Percentiles rank a stretch among this genome's conserved stretches.
Evolutionary conservation across 2,113 vertebrate species (phyloP).

Genomic region (Tichodroma muraria): DNA sequence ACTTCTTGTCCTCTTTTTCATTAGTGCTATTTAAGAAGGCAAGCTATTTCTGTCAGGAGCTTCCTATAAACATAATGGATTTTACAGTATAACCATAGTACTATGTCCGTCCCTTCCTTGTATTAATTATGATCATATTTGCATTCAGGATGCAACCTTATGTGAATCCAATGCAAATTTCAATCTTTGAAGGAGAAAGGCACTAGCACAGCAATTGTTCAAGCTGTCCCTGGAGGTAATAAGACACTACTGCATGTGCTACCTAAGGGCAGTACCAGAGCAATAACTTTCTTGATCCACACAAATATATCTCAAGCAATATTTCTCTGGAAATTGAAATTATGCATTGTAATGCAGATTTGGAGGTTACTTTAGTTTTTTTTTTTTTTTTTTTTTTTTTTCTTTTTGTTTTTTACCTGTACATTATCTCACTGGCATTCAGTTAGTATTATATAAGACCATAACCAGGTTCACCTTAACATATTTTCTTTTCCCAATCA

Average conservation of each 20-base stretch:
- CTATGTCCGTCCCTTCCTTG: constrained; percentile 26
- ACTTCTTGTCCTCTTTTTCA: constrained; percentile 42
- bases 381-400: background rate
- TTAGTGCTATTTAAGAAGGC: constrained; percentile 41
- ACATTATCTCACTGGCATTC: background rate
- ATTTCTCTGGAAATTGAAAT: background rate
- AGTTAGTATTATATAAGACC: background rate
- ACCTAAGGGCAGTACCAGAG: background rate
- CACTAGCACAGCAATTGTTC: constrained; percentile 34
- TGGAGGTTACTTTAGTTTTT: background rate
- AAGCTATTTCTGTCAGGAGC: constrained; percentile 8
- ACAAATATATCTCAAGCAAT: background rate
- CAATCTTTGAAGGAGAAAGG: constrained; percentile 27
- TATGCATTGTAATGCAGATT: constrained; percentile 17
- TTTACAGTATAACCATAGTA: constrained; percentile 39
- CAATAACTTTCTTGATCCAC: constrained; percentile 11
- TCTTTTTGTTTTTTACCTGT: background rate
- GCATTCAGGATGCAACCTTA: constrained; percentile 58
- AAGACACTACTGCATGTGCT: background rate
- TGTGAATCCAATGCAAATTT: constrained; percentile 65
- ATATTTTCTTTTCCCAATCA: background rate
- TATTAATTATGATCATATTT: constrained; percentile 67
- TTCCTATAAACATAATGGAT: constrained; percentile 44
- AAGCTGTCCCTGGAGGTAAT: constrained; percentile 38
- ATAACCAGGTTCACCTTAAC: background rate